Conservation (phyloP, 2,888 invertebrate genomes). For the Callyntrura sp. region DNA sequence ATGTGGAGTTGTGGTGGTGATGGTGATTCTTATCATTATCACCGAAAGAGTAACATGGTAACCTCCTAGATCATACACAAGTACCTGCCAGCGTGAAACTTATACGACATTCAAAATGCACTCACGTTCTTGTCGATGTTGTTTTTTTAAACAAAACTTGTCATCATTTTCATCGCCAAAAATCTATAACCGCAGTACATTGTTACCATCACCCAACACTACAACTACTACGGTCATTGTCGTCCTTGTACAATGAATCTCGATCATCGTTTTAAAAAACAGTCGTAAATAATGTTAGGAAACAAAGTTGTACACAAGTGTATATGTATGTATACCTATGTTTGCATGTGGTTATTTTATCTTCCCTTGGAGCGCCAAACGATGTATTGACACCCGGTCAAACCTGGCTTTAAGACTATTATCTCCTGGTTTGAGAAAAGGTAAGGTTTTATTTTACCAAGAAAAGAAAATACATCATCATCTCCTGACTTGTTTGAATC, state of each 20-base stretch:
- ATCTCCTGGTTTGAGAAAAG: background rate
- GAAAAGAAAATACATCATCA: background rate
- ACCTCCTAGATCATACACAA: conserved; percentile 34
- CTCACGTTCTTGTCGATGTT: background rate
- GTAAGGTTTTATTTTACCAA: conserved; percentile 24
- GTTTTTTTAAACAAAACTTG: conserved; percentile 13
- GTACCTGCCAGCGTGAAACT: too few relatives aligned
- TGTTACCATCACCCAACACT: background rate
- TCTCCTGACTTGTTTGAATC: background rate
- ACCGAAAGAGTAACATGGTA: conserved; percentile 24
- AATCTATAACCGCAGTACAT: conserved; percentile 44
- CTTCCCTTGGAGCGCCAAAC: too few relatives aligned
- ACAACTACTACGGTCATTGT: background rate
- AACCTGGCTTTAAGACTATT: too few relatives aligned
- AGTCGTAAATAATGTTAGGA: too few relatives aligned
- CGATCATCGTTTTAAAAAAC: too few relatives aligned
- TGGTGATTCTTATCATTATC: conserved; percentile 65
- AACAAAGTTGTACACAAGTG: too few relatives aligned
- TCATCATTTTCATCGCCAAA: conserved; percentile 68
- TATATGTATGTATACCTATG: too few relatives aligned
- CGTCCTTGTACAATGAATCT: background rate
- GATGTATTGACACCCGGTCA: too few relatives aligned
- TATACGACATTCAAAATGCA: background rate
- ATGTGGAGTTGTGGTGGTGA: background rate
- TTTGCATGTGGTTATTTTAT: too few relatives aligned